phyloP scores from a whole-genome alignment of 1,140 invertebrate species.

The Scaptomyza pallida region DNA sequence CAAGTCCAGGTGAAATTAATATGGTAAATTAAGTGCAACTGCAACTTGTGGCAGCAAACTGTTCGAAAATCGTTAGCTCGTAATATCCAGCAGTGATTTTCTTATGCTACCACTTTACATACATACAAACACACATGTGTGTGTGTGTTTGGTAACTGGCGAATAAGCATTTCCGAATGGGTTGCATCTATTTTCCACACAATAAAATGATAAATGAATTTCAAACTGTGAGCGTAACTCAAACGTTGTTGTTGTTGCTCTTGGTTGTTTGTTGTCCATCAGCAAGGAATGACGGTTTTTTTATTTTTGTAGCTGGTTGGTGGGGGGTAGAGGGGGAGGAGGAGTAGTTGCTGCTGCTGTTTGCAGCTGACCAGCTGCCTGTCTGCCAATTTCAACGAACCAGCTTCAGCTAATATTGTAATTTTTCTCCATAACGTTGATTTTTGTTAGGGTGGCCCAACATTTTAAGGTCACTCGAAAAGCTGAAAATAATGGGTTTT shows the following conservation, averaged over 20 bases:
- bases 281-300: constrained; percentile 20
- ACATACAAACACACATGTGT: neutral
- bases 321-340: no score
- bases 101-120: constrained; percentile 54
- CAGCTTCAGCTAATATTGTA: constrained; percentile 35
- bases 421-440: constrained; percentile 33
- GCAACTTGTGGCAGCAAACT: constrained; percentile 45
- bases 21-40: constrained; percentile 63
- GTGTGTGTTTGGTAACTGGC: constrained; percentile 18
- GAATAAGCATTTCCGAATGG: constrained; percentile 34
- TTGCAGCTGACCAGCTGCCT: constrained; percentile 9
- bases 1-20: constrained; percentile 55
- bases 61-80: constrained; percentile 52
- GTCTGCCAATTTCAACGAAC: constrained; percentile 37
- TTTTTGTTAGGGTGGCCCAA: neutral
- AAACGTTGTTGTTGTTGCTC: constrained; percentile 47
- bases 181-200: constrained; percentile 56
- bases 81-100: constrained; percentile 62
- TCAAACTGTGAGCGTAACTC: constrained; percentile 78
- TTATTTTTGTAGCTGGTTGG: neutral
- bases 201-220: constrained; percentile 77
- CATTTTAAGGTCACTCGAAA: no score
- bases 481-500: no score
- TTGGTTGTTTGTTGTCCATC: constrained; percentile 71
- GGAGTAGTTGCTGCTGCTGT: constrained; percentile 21